Evolutionary conservation across 1,140 invertebrate species (phyloP), one percentile per base, ranked within the genome.

Genomic region (Aplysia californica): DNA sequence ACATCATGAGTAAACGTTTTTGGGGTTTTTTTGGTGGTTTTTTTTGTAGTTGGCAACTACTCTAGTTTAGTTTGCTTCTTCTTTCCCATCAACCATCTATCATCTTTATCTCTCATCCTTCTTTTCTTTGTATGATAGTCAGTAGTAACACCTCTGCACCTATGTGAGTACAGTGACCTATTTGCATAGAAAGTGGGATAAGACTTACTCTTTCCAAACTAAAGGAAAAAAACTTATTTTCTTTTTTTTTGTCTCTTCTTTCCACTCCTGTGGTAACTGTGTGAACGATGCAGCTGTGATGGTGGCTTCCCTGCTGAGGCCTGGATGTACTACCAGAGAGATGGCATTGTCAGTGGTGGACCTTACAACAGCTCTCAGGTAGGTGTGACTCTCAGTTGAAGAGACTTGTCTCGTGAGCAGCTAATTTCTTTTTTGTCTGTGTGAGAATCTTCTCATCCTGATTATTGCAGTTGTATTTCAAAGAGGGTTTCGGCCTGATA

Each of bases 221-320:
- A n/a, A n/a, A n/a, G n/a, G n/a, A n/a, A n/a, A n/a, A n/a, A 65
- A 6, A 65, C 5, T 33, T 23, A 29, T 26, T 10, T 10, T 23
- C 1, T 31, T 31, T 29, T 21, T 35, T 65, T 15, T 35, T 35
- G 6, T 4, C 18, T 1, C 26, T 65, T 21, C 6, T 35, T 65
- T n/a, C n/a, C 26, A 31, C 2, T 58, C 35, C 0, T 0, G 38
- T 4, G 21, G 18, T 21, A 3, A 33, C 36, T 3, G n/a, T 64
- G 59, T 26, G 31, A 3, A 29, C 36, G 5, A 4, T 61, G 26
- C 64, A 87, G 85, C 38, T 87, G 85, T 71, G 78, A 86, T 76
- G 85, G 96, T 23, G 96, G 96, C 4, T 95, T 93, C 87, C 93
- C 93, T 6, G 84, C 86, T 23, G 90, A 92, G n/a, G 96, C 96